These are phyloP conservation scores for Craterocephalus amniculus DNA, from an alignment of 2,797 vertebrate species.

Conservation along the genomic window DNA sequence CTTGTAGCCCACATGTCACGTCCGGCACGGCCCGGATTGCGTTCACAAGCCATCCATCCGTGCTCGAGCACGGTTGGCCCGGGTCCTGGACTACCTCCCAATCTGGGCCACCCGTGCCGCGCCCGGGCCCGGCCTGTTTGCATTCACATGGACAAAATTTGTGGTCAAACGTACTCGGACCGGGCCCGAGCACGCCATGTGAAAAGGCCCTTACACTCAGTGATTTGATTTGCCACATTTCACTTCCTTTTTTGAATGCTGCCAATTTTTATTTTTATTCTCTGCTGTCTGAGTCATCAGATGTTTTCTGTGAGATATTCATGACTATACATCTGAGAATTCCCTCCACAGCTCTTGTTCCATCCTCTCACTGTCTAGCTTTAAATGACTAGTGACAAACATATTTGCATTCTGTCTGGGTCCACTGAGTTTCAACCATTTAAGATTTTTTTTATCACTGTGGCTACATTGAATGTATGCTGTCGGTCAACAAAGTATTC, in stretches of 20 bases:
- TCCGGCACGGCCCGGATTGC: too few species aligned
- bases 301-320: slow-evolving; percentile 36
- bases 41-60: too few species aligned
- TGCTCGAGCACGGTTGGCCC: too few species aligned
- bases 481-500: too few species aligned
- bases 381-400: neutral
- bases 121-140: too few species aligned
- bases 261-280: slow-evolving; percentile 31
- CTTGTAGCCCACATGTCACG: too few species aligned
- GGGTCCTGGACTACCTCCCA: too few species aligned
- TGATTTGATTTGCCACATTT: slow-evolving; percentile 16
- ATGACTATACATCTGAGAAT: neutral
- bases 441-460: neutral
- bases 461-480: neutral
- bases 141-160: too few species aligned
- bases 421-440: neutral
- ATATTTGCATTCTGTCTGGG: neutral
- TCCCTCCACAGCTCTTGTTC: slow-evolving; percentile 19
- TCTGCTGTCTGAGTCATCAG: slow-evolving; percentile 38
- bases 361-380: neutral
- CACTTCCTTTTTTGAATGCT: slow-evolving; percentile 34
- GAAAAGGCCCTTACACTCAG: neutral
- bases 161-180: too few species aligned
- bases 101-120: too few species aligned
- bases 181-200: too few species aligned